These are phyloP conservation scores for Cephalopachus bancanus DNA, from an alignment of 2,797 vertebrate species.

Conservation along the genomic window DNA sequence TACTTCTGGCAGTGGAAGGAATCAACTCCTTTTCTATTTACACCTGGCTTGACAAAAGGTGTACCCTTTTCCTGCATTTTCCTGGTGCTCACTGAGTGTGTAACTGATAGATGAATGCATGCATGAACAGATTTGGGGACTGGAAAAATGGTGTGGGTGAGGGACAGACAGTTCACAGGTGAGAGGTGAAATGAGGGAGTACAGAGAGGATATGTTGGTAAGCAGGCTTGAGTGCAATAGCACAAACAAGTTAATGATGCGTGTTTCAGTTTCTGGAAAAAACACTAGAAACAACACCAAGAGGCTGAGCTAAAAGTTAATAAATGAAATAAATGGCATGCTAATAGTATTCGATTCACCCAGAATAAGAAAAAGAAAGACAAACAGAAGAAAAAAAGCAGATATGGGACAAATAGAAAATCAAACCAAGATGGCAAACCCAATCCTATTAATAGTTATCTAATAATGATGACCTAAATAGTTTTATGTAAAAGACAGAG, in stretches of 20 bases:
- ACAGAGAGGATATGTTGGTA: too few species aligned
- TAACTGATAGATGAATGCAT: neutral
- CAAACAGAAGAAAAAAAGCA: neutral
- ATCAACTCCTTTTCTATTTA: neutral
- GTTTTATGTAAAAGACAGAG: neutral
- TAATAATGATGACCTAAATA: neutral
- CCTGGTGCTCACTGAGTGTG: neutral
- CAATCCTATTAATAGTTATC: neutral
- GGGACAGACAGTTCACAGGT: neutral
- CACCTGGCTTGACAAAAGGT: neutral
- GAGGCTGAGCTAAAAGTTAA: constrained; percentile 17
- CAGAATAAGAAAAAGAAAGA: neutral
- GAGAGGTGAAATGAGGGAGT: neutral
- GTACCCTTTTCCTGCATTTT: neutral
- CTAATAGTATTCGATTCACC: neutral
- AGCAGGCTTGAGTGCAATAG: neutral
- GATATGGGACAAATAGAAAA: neutral
- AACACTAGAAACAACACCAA: neutral
- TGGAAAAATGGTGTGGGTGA: neutral
- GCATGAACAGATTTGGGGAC: neutral
- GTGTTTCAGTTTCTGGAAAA: neutral
- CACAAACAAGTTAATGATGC: neutral
- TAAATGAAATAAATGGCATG: neutral
- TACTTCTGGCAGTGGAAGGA: neutral
- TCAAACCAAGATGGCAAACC: neutral